Percentiles rank a stretch among this genome's conserved stretches.
These are phyloP conservation scores for Australoheros facetus DNA, from an alignment of 2,797 vertebrate species.

Conservation along the genomic window DNA sequence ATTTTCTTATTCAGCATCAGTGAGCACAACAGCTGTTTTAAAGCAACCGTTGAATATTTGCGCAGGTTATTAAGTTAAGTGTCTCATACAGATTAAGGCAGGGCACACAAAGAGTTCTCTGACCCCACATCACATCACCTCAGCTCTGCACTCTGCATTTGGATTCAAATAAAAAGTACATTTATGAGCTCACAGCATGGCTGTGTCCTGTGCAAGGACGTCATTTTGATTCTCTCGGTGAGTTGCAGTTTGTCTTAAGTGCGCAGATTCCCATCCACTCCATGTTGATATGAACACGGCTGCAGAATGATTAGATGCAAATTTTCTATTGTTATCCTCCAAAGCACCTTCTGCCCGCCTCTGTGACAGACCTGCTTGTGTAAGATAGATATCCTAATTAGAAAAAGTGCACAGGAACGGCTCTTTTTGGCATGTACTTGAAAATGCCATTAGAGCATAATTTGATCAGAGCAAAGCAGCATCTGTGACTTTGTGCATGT, in stretches of 20 bases:
- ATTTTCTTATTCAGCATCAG: conserved; percentile 5
- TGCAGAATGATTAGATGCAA: conserved; percentile 12
- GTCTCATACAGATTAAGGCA: conserved; percentile 30
- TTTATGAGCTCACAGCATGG: background rate
- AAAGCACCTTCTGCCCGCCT: conserved; percentile 18
- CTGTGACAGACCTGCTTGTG: background rate
- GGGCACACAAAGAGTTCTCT: conserved; percentile 1
- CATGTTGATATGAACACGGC: background rate
- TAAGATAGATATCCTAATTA: conserved; percentile 45
- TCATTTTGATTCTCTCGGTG: conserved; percentile 33
- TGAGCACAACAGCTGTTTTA: background rate
- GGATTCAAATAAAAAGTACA: background rate
- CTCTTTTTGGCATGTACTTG: conserved; percentile 7
- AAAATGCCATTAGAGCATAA: conserved; percentile 28
- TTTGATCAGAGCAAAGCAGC: conserved; percentile 24
- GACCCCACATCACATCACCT: background rate
- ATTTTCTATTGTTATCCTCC: conserved; percentile 8
- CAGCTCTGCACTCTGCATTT: conserved; percentile 16
- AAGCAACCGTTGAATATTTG: conserved; percentile 56
- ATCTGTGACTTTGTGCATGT: conserved; percentile 21
- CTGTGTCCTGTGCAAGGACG: background rate
- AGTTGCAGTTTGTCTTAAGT: background rate
- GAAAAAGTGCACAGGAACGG: conserved; percentile 27
- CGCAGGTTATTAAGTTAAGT: conserved; percentile 23
- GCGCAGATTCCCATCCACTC: background rate